Conservation (phyloP, 2,888 invertebrate genomes). For the Busseola fusca region DNA sequence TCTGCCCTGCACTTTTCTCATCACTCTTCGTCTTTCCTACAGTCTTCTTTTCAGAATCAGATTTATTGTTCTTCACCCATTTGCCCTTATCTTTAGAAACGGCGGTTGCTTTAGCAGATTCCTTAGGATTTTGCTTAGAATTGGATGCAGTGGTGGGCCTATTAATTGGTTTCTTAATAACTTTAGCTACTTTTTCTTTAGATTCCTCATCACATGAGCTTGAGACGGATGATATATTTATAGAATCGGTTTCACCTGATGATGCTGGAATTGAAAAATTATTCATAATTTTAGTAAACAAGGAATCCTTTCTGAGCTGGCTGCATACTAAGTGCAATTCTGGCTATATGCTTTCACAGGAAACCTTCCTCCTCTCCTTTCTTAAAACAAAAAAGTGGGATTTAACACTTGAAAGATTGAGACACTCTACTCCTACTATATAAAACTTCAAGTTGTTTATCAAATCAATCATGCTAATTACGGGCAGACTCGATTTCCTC, state of each 20-base stretch:
- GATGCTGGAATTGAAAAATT: conserved; percentile 67
- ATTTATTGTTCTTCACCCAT: conserved; percentile 27
- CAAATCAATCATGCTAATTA: conserved; percentile 45
- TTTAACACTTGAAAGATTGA: not conserved
- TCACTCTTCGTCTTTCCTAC: conserved; percentile 8
- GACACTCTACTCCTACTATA: not conserved
- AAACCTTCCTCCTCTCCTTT: not conserved
- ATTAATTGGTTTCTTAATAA: conserved; percentile 36
- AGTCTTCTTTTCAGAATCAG: conserved; percentile 16
- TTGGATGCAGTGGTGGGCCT: conserved; percentile 59
- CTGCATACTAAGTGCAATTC: not conserved
- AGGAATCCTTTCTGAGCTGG: not conserved
- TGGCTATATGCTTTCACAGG: not conserved
- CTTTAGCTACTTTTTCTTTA: conserved; percentile 47
- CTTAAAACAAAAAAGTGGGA: not conserved
- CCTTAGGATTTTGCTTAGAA: conserved; percentile 15
- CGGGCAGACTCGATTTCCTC: conserved; percentile 75
- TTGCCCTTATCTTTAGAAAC: conserved; percentile 14
- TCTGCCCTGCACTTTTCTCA: conserved; percentile 7
- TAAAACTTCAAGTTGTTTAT: not conserved
- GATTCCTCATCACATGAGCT: conserved; percentile 65
- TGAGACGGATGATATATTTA: conserved; percentile 67
- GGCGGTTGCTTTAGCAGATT: conserved; percentile 11
- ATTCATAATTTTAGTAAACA: not conserved
- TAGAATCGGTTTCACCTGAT: conserved; percentile 75